phyloP scores from a whole-genome alignment of 1,140 invertebrate genomes.

The Pinna nobilis region DNA sequence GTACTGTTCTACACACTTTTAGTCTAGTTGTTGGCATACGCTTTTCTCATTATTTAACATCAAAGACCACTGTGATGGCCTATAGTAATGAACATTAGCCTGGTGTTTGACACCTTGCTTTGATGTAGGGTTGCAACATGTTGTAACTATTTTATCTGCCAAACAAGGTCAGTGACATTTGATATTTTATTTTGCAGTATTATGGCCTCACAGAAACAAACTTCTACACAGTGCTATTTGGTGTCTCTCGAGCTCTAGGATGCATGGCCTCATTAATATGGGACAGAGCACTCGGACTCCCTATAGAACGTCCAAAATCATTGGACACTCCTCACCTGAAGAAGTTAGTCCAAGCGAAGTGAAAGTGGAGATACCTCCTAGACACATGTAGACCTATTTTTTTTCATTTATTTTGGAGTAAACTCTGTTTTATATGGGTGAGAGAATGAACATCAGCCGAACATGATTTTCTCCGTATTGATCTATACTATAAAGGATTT shows the following conservation, averaged over 20 bases:
- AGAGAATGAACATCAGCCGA: too few species aligned
- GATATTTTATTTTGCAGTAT: slow-evolving; percentile 82
- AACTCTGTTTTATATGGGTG: background rate
- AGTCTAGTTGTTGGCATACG: too few species aligned
- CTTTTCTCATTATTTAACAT: too few species aligned
- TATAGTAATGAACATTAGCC: too few species aligned
- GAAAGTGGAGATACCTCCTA: slow-evolving; percentile 6
- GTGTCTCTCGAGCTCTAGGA: slow-evolving; percentile 95
- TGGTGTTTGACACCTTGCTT: too few species aligned
- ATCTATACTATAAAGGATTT: too few species aligned
- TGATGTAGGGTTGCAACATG: too few species aligned
- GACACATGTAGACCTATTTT: slow-evolving; percentile 5
- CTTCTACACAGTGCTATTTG: slow-evolving; percentile 98
- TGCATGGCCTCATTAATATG: slow-evolving; percentile 93
- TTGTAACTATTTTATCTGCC: background rate
- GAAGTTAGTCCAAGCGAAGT: slow-evolving; percentile 51
- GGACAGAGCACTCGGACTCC: slow-evolving; percentile 95
- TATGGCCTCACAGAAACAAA: slow-evolving; percentile 99
- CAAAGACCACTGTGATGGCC: too few species aligned
- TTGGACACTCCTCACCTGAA: slow-evolving; percentile 91
- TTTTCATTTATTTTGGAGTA: background rate
- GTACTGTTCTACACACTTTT: too few species aligned
- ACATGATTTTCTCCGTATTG: too few species aligned
- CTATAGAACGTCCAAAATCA: slow-evolving; percentile 97
- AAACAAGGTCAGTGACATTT: background rate